Base-by-base conservation (phyloP, 2,888 invertebrate genomes). In the Tigriopus californicus region DNA sequence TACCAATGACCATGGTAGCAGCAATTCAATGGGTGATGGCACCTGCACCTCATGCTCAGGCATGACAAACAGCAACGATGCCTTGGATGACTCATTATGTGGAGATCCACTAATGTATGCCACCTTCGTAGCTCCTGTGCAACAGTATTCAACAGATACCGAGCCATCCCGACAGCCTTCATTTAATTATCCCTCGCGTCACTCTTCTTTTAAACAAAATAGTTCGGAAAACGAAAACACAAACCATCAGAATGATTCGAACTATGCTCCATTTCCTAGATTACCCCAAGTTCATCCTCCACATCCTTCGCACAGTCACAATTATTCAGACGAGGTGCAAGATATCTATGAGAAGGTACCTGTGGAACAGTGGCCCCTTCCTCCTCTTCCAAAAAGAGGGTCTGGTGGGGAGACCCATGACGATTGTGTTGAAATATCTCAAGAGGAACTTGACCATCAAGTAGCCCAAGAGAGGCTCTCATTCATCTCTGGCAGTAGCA, bases 51-150 rank as follows among this genome's bases (percentile, higher is more conserved):
- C 49, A 5, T 49, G 49, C 22, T 13, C 15, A 13, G 22, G 20
- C 49, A 11, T 20, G 13, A 49, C 15, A 20, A 12, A 18, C 20
- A 18, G 15, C 18, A 12, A 22, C 20, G 49, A 49, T 15, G 49
- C 13, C 20, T 13, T 20, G 12, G 49, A 49, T 22, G 49, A 49
- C 20, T 49, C 49, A 18, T 13, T 49, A 22, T 49, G 41, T 11
- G 56, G 46, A 8, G 56, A 56, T 25, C 56, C 56, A 18, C 22
- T 56, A 15, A 46, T 56, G 42, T 56, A 44, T 18, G 56, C 56
- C 12, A 56, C 56, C 41, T 56, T 56, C 20, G 56, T 56, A 10
- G 56, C 56, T n/a, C 56, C 56, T 3, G 24, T 56, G 24, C 56
- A 46, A 13, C 56, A 56, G 44, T 56, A 56, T 25, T 24, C 44